Evolutionary conservation across 2,888 invertebrate genomes (phyloP).

Genomic region (Argynnis bischoffii): DNA sequence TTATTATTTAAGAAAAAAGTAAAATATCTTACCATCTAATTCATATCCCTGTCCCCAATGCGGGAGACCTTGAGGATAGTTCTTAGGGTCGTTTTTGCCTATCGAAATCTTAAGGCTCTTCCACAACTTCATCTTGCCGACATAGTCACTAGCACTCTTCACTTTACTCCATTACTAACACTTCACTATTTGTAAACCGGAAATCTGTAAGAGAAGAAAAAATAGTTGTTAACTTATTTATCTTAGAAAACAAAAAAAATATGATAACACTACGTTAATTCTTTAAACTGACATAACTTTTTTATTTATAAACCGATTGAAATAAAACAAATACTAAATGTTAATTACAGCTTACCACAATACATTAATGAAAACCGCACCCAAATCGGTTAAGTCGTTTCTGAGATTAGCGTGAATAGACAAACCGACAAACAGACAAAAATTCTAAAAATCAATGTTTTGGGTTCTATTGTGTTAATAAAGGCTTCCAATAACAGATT

Average conservation of each 20-base stretch:
- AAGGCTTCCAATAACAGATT: too few species aligned
- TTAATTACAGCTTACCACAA: too few species aligned
- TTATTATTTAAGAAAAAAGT: background rate
- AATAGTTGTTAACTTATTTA: background rate
- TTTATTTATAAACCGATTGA: too few species aligned
- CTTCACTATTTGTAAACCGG: slow-evolving; percentile 7
- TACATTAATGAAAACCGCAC: too few species aligned
- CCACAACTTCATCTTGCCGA: slow-evolving; percentile 79
- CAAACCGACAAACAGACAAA: too few species aligned
- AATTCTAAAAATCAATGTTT: too few species aligned
- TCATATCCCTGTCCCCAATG: slow-evolving; percentile 77
- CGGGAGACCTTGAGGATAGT: slow-evolving; percentile 66
- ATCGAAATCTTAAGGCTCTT: slow-evolving; percentile 78
- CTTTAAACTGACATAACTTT: too few species aligned
- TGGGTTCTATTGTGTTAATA: too few species aligned
- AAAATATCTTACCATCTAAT: slow-evolving; percentile 61
- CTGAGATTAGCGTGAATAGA: too few species aligned
- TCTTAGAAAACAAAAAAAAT: background rate
- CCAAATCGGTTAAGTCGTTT: too few species aligned
- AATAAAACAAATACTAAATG: too few species aligned
- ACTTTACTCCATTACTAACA: slow-evolving; percentile 38
- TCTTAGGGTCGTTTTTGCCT: slow-evolving; percentile 70
- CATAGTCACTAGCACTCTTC: slow-evolving; percentile 54
- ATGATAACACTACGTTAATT: too few species aligned
- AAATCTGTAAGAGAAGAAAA: slow-evolving; percentile 37